These are phyloP conservation scores for Mesocricetus auratus DNA, from an alignment of 2,113 vertebrate species.

Conservation along the genomic window DNA sequence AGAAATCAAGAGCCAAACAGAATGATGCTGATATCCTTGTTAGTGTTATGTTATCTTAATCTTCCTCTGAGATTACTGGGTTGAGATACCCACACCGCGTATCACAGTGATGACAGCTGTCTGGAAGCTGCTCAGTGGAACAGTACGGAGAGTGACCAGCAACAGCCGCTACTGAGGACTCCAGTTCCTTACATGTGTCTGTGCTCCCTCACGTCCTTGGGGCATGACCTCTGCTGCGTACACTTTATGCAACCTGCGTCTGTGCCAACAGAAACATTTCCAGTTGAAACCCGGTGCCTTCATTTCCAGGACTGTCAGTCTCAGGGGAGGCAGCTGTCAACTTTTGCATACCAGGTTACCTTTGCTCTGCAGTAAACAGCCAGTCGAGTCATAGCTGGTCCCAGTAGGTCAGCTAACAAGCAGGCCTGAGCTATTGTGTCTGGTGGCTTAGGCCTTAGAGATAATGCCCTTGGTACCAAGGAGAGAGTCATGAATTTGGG, in stretches of 20 bases:
- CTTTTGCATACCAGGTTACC: slow-evolving; percentile 44
- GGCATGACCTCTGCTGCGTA: neutral
- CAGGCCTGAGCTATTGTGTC: slow-evolving; percentile 26
- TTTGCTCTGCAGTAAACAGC: slow-evolving; percentile 66
- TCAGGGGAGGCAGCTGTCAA: slow-evolving; percentile 43
- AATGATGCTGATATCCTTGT: neutral
- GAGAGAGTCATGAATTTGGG: slow-evolving; percentile 58
- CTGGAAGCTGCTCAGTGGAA: neutral
- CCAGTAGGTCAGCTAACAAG: slow-evolving; percentile 16
- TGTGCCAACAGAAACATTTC: slow-evolving; percentile 55
- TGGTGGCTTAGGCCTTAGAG: neutral
- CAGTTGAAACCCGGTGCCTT: slow-evolving; percentile 14
- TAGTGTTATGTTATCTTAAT: neutral
- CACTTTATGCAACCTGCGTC: neutral
- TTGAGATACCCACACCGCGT: neutral
- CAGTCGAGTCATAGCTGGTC: slow-evolving; percentile 61
- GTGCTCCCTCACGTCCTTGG: neutral
- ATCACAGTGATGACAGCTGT: neutral
- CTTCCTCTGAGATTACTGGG: neutral
- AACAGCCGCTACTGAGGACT: neutral
- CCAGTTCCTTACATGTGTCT: neutral
- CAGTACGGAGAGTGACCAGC: neutral
- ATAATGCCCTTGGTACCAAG: slow-evolving; percentile 32
- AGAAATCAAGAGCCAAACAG: too few species aligned
- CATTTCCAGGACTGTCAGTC: slow-evolving; percentile 24